A percentile compares a stretch with the other conserved stretches of the same genome.
Evolutionary conservation across 2,113 vertebrate species (phyloP).

Genomic region (Takifugu bimaculatus): DNA sequence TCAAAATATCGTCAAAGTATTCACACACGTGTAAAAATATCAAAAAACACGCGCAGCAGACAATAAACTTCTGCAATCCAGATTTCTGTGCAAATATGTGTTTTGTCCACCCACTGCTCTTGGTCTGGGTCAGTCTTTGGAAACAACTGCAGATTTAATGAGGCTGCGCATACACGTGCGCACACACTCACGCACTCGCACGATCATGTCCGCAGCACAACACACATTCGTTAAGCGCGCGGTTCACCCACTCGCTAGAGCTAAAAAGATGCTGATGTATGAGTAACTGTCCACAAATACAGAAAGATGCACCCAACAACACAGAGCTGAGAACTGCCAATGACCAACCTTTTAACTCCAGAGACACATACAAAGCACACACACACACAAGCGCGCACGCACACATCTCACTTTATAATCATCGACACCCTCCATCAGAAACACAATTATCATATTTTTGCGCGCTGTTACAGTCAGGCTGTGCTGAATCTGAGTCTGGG

Average conservation of each 20-base stretch:
- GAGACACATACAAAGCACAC: conserved; percentile 14
- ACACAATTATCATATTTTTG: conserved; percentile 65
- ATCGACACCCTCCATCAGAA: conserved; percentile 55
- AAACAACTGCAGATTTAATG: conserved; percentile 64
- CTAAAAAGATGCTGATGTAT: conserved; percentile 66
- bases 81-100: conserved; percentile 48
- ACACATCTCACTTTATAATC: conserved; percentile 23
- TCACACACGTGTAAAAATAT: conserved; percentile 3
- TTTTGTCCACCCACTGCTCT: conserved; percentile 58
- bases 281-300: conserved; percentile 63
- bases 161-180: conserved; percentile 32
- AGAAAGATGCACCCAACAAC: conserved; percentile 45
- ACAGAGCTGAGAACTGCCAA: conserved; percentile 33
- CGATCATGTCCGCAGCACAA: background rate
- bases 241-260: conserved; percentile 57
- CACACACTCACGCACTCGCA: conserved; percentile 11
- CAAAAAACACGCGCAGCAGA: conserved; percentile 4
- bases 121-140: conserved; percentile 58
- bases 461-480: conserved; percentile 49
- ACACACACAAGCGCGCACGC: background rate
- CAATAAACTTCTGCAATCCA: conserved; percentile 41
- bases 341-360: conserved; percentile 31
- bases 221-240: conserved; percentile 16
- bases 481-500: conserved; percentile 52
- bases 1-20: background rate